phyloP scores from a whole-genome alignment of 2,888 invertebrate species.

The Synergus japonicus region DNA sequence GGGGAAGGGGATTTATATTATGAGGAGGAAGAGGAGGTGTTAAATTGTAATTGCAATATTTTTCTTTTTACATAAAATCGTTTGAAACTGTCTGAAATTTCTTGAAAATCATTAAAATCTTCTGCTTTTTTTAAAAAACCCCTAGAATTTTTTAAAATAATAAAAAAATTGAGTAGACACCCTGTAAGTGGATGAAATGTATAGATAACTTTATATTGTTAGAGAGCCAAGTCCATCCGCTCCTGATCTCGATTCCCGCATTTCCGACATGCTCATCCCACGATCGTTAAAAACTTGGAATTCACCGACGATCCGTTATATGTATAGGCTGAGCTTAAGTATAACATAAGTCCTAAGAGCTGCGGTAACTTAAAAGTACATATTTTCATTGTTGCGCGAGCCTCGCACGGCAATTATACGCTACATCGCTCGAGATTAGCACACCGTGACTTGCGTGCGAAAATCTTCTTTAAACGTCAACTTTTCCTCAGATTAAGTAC shows the following conservation, averaged over 20 bases:
- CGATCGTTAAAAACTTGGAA: slow-evolving; percentile 41
- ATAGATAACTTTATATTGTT: no score
- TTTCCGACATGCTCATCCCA: slow-evolving; percentile 36
- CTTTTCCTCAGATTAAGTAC: slow-evolving; percentile 1
- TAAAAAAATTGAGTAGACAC: no score
- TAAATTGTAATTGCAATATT: no score
- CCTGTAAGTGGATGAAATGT: no score
- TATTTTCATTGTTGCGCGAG: slow-evolving; percentile 59
- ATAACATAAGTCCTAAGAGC: slow-evolving; percentile 9
- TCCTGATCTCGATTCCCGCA: slow-evolving; percentile 42
- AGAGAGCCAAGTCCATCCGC: slow-evolving; percentile 49
- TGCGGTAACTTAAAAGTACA: slow-evolving; percentile 10
- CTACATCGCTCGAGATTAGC: slow-evolving; percentile 58
- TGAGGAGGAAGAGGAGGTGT: no score
- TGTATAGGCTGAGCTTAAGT: slow-evolving; percentile 12
- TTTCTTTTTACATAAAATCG: no score
- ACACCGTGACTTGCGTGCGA: slow-evolving; percentile 64
- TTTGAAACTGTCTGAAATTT: no score
- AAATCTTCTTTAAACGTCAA: slow-evolving; percentile 47
- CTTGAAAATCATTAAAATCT: no score
- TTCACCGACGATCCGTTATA: slow-evolving; percentile 12
- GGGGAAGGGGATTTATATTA: no score
- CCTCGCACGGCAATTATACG: slow-evolving; percentile 65
- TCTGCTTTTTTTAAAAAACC: no score
- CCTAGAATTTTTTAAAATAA: no score